Base-by-base conservation (phyloP, 1,140 invertebrate genomes). In the Choristoneura fumiferana region DNA sequence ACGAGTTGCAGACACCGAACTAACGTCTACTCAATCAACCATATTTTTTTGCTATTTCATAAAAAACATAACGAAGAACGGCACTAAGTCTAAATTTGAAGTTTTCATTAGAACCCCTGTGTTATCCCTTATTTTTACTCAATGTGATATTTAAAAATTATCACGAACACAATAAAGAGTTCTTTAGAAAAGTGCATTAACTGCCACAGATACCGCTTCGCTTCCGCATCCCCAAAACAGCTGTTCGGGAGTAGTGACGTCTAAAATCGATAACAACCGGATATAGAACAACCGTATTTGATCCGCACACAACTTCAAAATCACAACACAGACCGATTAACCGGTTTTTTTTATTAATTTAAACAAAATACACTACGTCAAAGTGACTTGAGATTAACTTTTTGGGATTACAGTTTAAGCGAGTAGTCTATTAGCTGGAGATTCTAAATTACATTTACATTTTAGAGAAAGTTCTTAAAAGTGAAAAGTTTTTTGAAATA, bases 261-360 rank as follows among this genome's bases (percentile, higher is more conserved):
- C 66, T 62, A 71, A 76, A 87, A 87, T 87, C 84, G 73, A 87
- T 87, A 87, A 71, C 71, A 65, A 69, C 62, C 70, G 69, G 66
- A 68, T 69, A 22, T 62, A 67, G 69, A 57, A 71, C 67, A 73
- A 83, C 60, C 71, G 73, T 66, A 64, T 65, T 73, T 71, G 67
- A 59, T 73, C 72, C 63, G 37, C 54, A 76, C 70, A 71, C 67
- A 75, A 73, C 59, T 71, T 29, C 22, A 29, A 29, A 74, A 71
- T 74, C 71, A 75, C 76, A 73, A 68, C 67, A 76, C 67, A 40
- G 65, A 76, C 66, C 37, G 65, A 73, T 72, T 65, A 66, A 49
- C 70, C 69, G 69, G 63, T 69, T 71, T 61, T 60, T n/a, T 72
- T 56, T 63, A 70, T 69, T 40, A 36, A 53, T 60, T 67, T 65